Evolutionary conservation across 2,113 vertebrate species (phyloP).

Genomic region (Mesembrinibis cayennensis): DNA sequence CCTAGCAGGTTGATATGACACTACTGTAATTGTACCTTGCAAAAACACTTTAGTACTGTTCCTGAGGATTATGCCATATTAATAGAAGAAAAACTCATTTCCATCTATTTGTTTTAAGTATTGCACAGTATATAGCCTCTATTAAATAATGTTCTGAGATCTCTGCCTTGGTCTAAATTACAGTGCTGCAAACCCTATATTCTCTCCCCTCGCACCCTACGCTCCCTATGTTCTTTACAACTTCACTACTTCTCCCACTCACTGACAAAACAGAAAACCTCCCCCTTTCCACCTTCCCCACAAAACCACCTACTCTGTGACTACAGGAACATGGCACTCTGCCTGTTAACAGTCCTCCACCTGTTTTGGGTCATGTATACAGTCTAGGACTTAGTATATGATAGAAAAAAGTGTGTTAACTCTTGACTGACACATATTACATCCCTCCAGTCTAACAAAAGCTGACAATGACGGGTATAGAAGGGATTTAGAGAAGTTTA

Average conservation of each 20-base stretch:
- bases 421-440: neutral
- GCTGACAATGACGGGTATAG: neutral
- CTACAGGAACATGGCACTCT: constrained; percentile 34
- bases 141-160: constrained; percentile 9
- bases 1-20: constrained; percentile 24
- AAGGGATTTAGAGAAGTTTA: neutral
- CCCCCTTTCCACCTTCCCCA: constrained; percentile 60
- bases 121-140: neutral
- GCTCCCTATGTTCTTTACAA: constrained; percentile 61
- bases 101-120: constrained; percentile 53
- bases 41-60: neutral
- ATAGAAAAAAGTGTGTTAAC: neutral
- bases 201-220: constrained; percentile 44
- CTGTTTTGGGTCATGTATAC: neutral
- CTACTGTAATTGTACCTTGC: constrained; percentile 47
- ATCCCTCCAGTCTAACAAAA: neutral
- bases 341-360: neutral
- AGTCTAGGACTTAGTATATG: neutral
- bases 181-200: constrained; percentile 45
- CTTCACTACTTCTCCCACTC: constrained; percentile 60
- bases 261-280: constrained; percentile 46
- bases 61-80: constrained; percentile 32
- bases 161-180: constrained; percentile 57
- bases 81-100: constrained; percentile 40
- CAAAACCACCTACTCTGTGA: constrained; percentile 40